Conservation (phyloP, 30 jellyfish, hydroid and myxozoan genomes). For the Turritopsis rubra region DNA sequence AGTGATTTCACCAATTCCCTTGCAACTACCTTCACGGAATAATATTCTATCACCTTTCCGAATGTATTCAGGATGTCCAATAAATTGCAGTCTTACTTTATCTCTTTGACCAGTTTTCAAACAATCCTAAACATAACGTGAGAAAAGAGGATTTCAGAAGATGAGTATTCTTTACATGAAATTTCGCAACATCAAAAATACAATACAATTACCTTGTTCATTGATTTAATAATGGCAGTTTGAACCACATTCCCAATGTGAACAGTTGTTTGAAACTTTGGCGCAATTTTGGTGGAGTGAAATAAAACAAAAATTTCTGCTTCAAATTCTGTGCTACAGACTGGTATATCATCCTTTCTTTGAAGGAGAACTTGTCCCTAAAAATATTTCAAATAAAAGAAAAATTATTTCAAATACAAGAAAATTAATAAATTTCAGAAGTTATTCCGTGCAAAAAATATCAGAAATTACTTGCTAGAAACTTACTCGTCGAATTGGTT, state of each 20-base stretch:
- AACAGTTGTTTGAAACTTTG: constrained; percentile 85
- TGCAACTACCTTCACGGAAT: constrained; percentile 83
- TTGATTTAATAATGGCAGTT: constrained; percentile 64
- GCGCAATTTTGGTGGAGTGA: constrained; percentile 87
- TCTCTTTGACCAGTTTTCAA: constrained; percentile 94
- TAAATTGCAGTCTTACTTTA: constrained; percentile 61
- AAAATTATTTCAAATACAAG: background rate
- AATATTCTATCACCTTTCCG: constrained; percentile 81
- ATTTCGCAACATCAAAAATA: background rate
- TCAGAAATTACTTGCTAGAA: no score
- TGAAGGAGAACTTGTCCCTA: constrained; percentile 91
- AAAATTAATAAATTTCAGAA: no score
- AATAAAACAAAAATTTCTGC: constrained; percentile 86
- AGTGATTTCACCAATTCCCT: constrained; percentile 95
- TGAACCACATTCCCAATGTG: constrained; percentile 94
- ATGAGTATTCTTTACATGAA: no score
- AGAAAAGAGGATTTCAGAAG: constrained; percentile 7
- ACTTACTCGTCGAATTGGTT: background rate
- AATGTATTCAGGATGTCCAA: constrained; percentile 87
- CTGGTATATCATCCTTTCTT: constrained; percentile 29
- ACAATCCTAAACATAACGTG: constrained; percentile 44
- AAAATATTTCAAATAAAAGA: background rate
- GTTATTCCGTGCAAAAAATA: no score
- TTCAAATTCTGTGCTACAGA: constrained; percentile 71
- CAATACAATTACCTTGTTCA: constrained; percentile 47